Percentiles rank a stretch among this genome's conserved stretches.
phyloP scores from a whole-genome alignment of 2,113 vertebrate species.

The Crotalus tigris region DNA sequence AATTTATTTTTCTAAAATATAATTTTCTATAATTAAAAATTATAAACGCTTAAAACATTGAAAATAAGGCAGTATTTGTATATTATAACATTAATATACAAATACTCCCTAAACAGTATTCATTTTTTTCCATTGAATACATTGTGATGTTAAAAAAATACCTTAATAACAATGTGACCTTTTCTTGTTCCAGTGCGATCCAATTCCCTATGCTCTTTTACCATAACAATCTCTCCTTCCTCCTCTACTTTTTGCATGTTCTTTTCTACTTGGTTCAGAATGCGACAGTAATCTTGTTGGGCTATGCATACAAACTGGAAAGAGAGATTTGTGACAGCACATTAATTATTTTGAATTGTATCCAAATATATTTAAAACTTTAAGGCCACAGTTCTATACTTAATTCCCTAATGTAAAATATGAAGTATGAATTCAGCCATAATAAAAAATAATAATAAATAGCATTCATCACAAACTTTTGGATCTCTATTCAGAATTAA shows the following conservation, averaged over 20 bases:
- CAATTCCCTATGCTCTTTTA: conserved; percentile 96
- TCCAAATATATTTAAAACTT: neutral
- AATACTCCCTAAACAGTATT: neutral
- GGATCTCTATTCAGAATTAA: neutral
- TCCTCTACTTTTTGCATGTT: conserved; percentile 99
- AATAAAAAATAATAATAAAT: neutral
- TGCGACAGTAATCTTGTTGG: conserved; percentile 98
- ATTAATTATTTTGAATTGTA: neutral
- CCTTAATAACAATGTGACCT: conserved; percentile 99
- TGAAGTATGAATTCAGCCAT: neutral
- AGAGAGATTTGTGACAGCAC: conserved; percentile 29
- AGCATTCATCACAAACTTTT: neutral
- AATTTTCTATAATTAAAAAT: neutral
- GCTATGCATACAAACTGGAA: conserved; percentile 97
- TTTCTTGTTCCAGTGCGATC: conserved; percentile 98
- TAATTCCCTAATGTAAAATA: neutral
- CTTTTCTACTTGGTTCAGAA: conserved; percentile 98
- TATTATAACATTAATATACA: neutral
- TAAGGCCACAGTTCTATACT: neutral
- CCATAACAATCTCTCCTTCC: conserved; percentile 98
- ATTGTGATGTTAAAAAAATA: conserved; percentile 43
- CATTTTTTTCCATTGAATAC: neutral
- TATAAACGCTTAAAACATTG: neutral
- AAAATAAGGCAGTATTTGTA: neutral
- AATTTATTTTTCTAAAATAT: neutral